Base-by-base conservation (phyloP, 2,113 vertebrate genomes). In the Spea multiplicata region DNA sequence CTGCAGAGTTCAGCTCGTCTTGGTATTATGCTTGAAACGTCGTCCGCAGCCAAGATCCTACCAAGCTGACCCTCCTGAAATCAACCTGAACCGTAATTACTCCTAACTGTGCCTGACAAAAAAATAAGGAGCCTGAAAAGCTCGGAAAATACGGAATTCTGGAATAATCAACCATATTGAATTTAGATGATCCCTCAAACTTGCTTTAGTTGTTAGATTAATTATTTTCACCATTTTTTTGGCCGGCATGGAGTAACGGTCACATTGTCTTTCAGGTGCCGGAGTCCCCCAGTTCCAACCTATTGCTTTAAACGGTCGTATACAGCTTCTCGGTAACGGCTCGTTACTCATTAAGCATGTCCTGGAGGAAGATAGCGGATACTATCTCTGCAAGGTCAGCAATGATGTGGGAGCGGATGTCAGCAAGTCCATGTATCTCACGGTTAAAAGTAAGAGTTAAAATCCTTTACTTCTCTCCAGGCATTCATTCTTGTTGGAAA, bases 351-450 rank as follows among this genome's bases (percentile, higher is more conserved):
- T 99, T 84, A 99, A 99, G 84, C 97, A 99, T 0, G 96, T 99
- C 16, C 91, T 99, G 88, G 96, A 99, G 81, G 97, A 99, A 80
- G 97, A 99, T 91, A 96, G 93, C 67, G 97, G 97, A 85, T 99
- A 98, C 91, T 99, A 99, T 91, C 95, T 99, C 88, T 99, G 97
- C 92, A 99, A 99, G 90, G 97, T 99, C 96, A 99, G 97, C 96
- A 99, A 99, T 89, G 96, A 98, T 87, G 97, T 99, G 91, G 97
- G 97, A 89, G 96, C 97, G 64, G 97, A 99, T 88, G 97, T 99
- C 95, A 99, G 97, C 97, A 99, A 99, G 94, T 98, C 96, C 94
- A 98, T 99, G 97, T 99, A 97, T 94, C 97, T 99, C 94, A 98
- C 96, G 81, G 96, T 99, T 87, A 99, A 99, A 96, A 99, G 97